Evolutionary conservation across 2,113 vertebrate genomes (phyloP).

Genomic region (Clarias gariepinus): DNA sequence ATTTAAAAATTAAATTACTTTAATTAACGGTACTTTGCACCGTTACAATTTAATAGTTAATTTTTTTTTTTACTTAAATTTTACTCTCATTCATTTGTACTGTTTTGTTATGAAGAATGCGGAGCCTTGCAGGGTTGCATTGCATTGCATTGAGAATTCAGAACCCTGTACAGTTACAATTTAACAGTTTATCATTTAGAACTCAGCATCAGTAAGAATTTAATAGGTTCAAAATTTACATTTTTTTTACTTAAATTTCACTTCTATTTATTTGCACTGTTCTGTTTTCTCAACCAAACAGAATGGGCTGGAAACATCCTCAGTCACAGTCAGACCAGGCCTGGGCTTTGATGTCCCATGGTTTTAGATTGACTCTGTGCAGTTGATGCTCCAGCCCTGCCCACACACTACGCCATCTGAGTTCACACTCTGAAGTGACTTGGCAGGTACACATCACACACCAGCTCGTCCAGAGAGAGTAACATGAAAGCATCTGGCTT

Average conservation of each 20-base stretch:
- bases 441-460: slow-evolving; percentile 25
- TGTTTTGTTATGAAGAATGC: not conserved
- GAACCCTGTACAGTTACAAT: no score
- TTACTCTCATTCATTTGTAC: not conserved
- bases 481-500: slow-evolving; percentile 25
- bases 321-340: slow-evolving; percentile 2
- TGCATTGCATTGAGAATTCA: no score
- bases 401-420: slow-evolving; percentile 9
- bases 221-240: no score
- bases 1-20: no score
- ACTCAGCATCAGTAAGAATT: no score
- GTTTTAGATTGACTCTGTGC: slow-evolving; percentile 19
- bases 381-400: slow-evolving; percentile 12
- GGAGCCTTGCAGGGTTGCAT: no score
- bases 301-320: not conserved
- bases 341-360: slow-evolving; percentile 9
- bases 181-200: no score
- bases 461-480: slow-evolving; percentile 17
- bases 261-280: not conserved
- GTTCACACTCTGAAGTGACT: slow-evolving; percentile 27
- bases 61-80: not conserved
- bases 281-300: not conserved
- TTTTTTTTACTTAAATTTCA: not conserved
- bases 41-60: not conserved
- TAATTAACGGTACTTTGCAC: no score